A percentile compares a stretch with the other conserved stretches of the same genome.
phyloP scores from a whole-genome alignment of 2,797 vertebrate genomes.

The Peromyscus attwateri region DNA sequence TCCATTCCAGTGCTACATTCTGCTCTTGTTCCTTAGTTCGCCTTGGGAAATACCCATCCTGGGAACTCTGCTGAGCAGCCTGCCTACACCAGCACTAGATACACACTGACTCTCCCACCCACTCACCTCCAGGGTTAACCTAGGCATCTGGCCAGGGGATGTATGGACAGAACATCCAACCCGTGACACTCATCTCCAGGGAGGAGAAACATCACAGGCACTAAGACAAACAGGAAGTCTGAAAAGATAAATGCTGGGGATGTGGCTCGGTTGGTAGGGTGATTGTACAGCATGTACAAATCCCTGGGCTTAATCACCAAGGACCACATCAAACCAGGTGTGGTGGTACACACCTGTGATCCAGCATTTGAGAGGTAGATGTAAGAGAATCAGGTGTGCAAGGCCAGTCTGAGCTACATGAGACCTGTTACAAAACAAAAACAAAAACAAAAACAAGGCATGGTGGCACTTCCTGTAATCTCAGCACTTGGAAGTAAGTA shows the following conservation, averaged over 20 bases:
- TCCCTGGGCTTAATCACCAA: background rate
- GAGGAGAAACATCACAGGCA: background rate
- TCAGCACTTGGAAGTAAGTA: background rate
- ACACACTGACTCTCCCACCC: background rate
- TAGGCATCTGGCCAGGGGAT: background rate
- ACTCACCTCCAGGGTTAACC: background rate
- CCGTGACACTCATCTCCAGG: background rate
- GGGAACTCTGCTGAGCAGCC: background rate
- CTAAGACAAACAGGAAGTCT: background rate
- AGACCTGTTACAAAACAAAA: background rate
- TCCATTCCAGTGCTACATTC: background rate
- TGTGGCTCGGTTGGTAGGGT: background rate
- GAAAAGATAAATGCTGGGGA: background rate
- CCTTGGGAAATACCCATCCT: background rate
- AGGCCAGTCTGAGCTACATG: background rate
- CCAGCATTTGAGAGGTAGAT: background rate
- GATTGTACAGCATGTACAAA: background rate
- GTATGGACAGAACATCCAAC: background rate
- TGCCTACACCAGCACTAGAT: background rate
- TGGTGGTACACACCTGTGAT: background rate
- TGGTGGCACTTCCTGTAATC: background rate
- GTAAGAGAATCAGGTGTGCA: background rate
- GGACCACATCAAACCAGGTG: background rate
- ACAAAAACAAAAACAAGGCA: background rate
- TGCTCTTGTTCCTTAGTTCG: background rate